phyloP scores from a whole-genome alignment of 2,113 vertebrate species.

The Holacanthus passer region DNA sequence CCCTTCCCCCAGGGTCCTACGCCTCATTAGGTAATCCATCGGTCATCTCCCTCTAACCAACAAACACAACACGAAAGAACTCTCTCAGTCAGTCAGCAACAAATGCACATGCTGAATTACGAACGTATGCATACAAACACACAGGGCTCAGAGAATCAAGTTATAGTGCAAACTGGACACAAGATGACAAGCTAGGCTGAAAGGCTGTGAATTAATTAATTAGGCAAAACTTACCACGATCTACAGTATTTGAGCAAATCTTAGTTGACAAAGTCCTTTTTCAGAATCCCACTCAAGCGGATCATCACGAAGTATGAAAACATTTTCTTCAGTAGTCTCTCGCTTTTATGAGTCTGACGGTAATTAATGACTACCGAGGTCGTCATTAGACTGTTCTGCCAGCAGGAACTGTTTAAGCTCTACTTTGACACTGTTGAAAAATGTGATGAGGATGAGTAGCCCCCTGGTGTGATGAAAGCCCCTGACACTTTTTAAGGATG shows the following conservation, averaged over 20 bases:
- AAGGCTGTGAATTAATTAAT: neutral
- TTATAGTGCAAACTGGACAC: neutral
- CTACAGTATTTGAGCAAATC: neutral
- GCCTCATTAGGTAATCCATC: constrained; percentile 94
- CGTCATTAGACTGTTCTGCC: constrained; percentile 75
- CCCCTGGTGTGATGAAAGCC: neutral
- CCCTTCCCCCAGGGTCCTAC: constrained; percentile 97
- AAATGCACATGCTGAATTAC: neutral
- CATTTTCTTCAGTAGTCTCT: constrained; percentile 54
- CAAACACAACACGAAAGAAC: neutral
- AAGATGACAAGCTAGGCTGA: neutral
- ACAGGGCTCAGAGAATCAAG: neutral
- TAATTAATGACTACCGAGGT: constrained; percentile 64
- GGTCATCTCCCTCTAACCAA: neutral
- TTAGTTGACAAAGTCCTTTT: neutral
- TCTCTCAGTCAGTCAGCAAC: neutral
- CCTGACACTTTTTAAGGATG: constrained; percentile 3
- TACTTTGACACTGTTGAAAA: constrained; percentile 28
- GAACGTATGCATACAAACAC: neutral
- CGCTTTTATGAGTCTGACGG: constrained; percentile 70
- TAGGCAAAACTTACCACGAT: neutral
- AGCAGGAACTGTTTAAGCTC: constrained; percentile 67
- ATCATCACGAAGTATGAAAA: constrained; percentile 44
- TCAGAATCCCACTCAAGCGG: neutral
- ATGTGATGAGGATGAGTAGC: constrained; percentile 26